These are phyloP conservation scores for Euzetes globulus DNA, from an alignment of 2,888 invertebrate genomes.

Conservation along the genomic window DNA sequence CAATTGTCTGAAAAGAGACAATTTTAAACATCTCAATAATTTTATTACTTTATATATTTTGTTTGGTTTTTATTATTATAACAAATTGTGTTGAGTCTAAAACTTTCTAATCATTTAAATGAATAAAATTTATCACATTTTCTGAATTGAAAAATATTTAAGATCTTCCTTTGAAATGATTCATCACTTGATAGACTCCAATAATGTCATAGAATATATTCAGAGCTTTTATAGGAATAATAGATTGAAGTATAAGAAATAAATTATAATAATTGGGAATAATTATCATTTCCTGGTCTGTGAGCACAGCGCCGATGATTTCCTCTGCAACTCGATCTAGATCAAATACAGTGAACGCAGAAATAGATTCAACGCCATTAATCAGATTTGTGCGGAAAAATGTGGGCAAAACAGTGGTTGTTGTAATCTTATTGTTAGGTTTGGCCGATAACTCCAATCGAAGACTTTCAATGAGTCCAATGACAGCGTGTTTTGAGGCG, in stretches of 20 bases:
- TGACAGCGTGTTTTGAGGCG: conserved; percentile 85
- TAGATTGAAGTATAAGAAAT: background rate
- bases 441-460: conserved; percentile 58
- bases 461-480: conserved; percentile 56
- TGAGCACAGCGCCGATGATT: conserved; percentile 66
- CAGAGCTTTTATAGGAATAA: background rate
- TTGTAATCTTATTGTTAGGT: conserved; percentile 60
- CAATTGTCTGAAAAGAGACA: background rate
- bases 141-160: conserved; percentile 49
- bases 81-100: conserved; percentile 45
- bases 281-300: conserved; percentile 65
- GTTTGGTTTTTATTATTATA: background rate
- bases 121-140: conserved; percentile 75
- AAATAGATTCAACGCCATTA: conserved; percentile 69
- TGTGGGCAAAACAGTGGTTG: conserved; percentile 85
- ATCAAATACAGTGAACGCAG: conserved; percentile 64
- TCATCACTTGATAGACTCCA: conserved; percentile 36
- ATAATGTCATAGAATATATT: conserved; percentile 23
- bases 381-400: conserved; percentile 98
- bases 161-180: conserved; percentile 30
- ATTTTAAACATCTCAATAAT: background rate
- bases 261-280: conserved; percentile 55
- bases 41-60: too few species aligned
- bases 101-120: conserved; percentile 63
- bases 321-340: conserved; percentile 77